phyloP scores from a whole-genome alignment of 2,113 vertebrate species.

The Romanogobio albipinnatus region DNA sequence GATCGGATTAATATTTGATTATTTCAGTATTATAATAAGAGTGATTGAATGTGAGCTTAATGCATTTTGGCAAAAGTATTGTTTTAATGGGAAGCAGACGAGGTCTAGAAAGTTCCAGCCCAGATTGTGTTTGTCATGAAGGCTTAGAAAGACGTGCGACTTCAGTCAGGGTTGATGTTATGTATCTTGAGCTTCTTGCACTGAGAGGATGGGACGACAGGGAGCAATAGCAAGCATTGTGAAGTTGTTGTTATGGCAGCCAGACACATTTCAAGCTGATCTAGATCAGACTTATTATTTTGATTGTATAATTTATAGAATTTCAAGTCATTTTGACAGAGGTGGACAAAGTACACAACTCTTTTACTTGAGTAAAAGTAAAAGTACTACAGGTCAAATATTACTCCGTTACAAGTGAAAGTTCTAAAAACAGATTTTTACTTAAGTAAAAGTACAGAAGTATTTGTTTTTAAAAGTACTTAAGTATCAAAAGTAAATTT shows the following conservation, averaged over 20 bases:
- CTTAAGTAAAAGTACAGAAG: too few relatives aligned
- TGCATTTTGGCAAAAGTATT: neutral
- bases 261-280: neutral
- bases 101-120: neutral
- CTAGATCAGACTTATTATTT: neutral
- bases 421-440: too few relatives aligned
- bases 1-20: neutral
- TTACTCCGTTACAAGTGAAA: too few relatives aligned
- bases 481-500: too few relatives aligned
- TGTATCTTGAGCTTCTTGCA: neutral
- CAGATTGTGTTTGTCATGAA: slow-evolving; percentile 69
- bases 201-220: neutral
- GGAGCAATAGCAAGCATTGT: neutral
- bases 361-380: too few relatives aligned
- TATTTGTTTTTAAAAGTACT: too few relatives aligned
- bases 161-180: neutral
- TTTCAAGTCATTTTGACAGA: slow-evolving; percentile 45
- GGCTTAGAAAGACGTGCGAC: slow-evolving; percentile 44
- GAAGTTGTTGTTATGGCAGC: neutral
- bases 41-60: neutral
- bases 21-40: neutral
- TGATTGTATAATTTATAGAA: neutral
- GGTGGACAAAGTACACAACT: too few relatives aligned
- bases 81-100: slow-evolving; percentile 17
- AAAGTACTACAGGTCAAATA: too few relatives aligned